These are phyloP conservation scores for Neotoxoptera formosana DNA, from an alignment of 1,140 invertebrate species.

Conservation along the genomic window DNA sequence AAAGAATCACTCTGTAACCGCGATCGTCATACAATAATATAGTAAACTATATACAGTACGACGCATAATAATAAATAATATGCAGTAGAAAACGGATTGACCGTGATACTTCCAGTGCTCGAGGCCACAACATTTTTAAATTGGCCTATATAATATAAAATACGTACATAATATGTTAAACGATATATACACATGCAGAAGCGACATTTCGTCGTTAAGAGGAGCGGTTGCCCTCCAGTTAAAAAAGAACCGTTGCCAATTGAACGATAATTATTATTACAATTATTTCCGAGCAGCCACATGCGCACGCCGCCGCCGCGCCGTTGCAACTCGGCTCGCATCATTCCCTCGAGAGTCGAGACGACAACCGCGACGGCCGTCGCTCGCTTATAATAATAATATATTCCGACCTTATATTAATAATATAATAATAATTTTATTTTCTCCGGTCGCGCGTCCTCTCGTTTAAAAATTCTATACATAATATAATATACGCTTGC, in stretches of 20 bases:
- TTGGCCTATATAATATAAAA: background rate
- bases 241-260: slow-evolving; percentile 20
- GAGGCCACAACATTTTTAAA: background rate
- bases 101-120: background rate
- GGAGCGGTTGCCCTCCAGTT: background rate
- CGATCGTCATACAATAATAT: too few species aligned
- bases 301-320: background rate
- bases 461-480: background rate
- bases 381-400: background rate
- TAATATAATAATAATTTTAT: background rate
- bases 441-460: background rate
- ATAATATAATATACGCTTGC: too few species aligned
- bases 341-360: background rate
- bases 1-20: too few species aligned
- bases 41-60: background rate
- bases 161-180: background rate
- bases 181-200: background rate
- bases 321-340: background rate
- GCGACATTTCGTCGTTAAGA: background rate
- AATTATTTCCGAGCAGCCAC: background rate
- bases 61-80: background rate
- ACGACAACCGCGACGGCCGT: background rate
- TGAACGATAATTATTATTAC: slow-evolving; percentile 22
- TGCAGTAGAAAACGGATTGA: too few species aligned
- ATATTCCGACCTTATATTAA: background rate